phyloP scores from a whole-genome alignment of 2,113 vertebrate genomes.

The Psophia crepitans region DNA sequence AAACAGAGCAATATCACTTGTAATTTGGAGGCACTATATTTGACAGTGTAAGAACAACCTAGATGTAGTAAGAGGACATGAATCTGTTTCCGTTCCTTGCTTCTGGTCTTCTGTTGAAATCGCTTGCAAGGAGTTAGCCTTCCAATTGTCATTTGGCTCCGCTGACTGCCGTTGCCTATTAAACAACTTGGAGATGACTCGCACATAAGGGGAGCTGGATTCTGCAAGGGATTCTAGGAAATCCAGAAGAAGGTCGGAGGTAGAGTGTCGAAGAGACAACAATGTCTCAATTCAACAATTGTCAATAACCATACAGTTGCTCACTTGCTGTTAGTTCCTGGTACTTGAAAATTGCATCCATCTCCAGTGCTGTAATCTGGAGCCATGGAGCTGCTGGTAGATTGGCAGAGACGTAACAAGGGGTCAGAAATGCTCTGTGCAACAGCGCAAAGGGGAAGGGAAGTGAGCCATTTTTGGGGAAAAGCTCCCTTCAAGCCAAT shows the following conservation, averaged over 20 bases:
- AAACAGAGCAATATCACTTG: background rate
- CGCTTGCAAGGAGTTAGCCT: background rate
- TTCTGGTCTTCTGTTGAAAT: constrained; percentile 1
- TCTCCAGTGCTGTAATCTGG: background rate
- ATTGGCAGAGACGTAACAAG: background rate
- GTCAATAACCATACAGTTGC: background rate
- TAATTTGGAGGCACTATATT: background rate
- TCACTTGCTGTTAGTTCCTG: background rate
- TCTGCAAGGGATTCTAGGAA: background rate
- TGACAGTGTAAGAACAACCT: background rate
- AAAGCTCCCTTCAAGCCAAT: background rate
- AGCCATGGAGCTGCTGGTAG: background rate
- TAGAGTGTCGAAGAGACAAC: background rate
- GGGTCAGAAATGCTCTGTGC: background rate
- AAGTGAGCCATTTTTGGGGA: background rate
- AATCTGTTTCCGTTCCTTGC: background rate
- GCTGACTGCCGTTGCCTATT: background rate
- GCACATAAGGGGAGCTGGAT: background rate
- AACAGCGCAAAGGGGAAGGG: background rate
- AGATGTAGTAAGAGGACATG: background rate
- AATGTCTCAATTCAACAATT: background rate
- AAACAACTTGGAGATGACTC: background rate
- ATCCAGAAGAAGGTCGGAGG: background rate
- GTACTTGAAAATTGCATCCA: background rate
- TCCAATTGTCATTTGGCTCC: background rate